Base-by-base conservation (phyloP, 2,888 invertebrate genomes). In the Zele albiditarsus region DNA sequence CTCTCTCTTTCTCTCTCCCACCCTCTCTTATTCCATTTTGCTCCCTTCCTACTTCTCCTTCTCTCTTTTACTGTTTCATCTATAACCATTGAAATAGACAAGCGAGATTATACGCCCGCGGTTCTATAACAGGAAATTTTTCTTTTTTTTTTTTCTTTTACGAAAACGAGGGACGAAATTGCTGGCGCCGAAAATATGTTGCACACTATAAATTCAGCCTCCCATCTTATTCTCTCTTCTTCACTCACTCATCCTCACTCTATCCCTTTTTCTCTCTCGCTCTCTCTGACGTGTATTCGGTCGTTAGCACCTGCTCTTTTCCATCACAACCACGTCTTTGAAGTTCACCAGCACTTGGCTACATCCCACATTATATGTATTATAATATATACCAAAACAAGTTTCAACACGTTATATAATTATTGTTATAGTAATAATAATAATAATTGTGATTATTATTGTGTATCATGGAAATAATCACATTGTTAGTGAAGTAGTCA, bases 291-390 rank as follows among this genome's bases (percentile, higher is more conserved):
- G n/a, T 67, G 12, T 42, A 14, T 10, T 16, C 3, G n/a, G 83
- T 84, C 85, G 84, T 85, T 85, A 85, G 83, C 85, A 85, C 85
- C 85, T 85, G 85, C 85, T 84, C 82, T 82, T 78, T 82, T 81
- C 82, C 84, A 80, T 81, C 78, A 81, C 83, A 81, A 81, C 67
- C n/a, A 28, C 20, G 67, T 28, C 67, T 49, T 67, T 25, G 25
- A 27, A 27, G 67, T 49, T 67, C 23, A 49, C 46, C 27, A 27
- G 16, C 31, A 25, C 58, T 33, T 70, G n/a, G 49, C 28, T 53
- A 3, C n/a, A 8, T 38, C 31, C 31, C 28, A 25, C 27, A n/a
- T 8, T 5, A 8, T 12, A 16, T 49, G 27, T 63, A 63, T 63
- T 33, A 53, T 53, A 53, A 53, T 8, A n/a, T 16, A 53, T 4